Conservation (phyloP, 2,888 invertebrate species). For the Polydrusus pterygomalis region DNA sequence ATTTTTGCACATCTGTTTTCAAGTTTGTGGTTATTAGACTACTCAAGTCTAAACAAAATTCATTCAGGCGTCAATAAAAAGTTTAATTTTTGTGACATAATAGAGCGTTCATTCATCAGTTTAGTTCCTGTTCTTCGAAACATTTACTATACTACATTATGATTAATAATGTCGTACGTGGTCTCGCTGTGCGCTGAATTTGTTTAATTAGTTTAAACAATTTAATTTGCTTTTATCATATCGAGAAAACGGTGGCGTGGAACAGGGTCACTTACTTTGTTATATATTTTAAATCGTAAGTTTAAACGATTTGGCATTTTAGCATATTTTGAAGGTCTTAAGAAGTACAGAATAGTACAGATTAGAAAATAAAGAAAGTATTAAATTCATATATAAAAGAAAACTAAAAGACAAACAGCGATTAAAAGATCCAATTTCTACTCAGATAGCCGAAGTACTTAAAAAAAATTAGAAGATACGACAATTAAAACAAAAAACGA, state of each 20-base stretch:
- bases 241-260: slow-evolving; percentile 9
- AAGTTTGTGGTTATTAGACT: slow-evolving; percentile 11
- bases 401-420: too few relatives aligned
- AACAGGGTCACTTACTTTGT: slow-evolving; percentile 14
- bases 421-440: too few relatives aligned
- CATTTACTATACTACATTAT: slow-evolving; percentile 33
- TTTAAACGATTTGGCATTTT: too few relatives aligned
- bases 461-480: too few relatives aligned
- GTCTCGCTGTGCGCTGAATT: slow-evolving; percentile 19
- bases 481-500: too few relatives aligned
- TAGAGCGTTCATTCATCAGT: slow-evolving; percentile 36
- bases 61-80: slow-evolving; percentile 27
- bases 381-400: too few relatives aligned
- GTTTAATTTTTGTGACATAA: slow-evolving; percentile 31
- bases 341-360: too few relatives aligned
- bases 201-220: slow-evolving; percentile 34
- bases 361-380: too few relatives aligned
- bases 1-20: slow-evolving; percentile 17
- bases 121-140: slow-evolving; percentile 38
- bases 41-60: slow-evolving; percentile 17
- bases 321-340: too few relatives aligned
- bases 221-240: slow-evolving; percentile 25
- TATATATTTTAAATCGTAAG: too few relatives aligned
- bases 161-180: slow-evolving; percentile 38
- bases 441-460: too few relatives aligned